Conservation (phyloP, 2,888 invertebrate genomes). For the Agrilus mali region DNA sequence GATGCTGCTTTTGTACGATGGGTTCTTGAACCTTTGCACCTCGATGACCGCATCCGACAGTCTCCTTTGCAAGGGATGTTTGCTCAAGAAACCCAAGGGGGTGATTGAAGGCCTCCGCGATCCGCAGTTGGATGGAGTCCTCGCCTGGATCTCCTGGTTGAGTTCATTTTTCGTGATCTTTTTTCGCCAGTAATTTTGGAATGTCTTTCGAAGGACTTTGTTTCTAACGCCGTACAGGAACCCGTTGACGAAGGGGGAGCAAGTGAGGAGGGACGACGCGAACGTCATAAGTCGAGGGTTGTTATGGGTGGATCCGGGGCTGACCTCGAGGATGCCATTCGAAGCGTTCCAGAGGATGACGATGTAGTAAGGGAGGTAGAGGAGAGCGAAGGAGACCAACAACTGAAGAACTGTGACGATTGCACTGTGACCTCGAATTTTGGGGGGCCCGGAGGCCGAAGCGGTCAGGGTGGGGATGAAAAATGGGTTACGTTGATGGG, state of each 20-base stretch:
- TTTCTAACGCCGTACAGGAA: conserved; percentile 67
- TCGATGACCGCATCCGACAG: conserved; percentile 44
- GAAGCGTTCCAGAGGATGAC: conserved; percentile 54
- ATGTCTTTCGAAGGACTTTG: conserved; percentile 55
- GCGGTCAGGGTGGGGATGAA: conserved; percentile 55
- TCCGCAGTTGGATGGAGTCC: conserved; percentile 67
- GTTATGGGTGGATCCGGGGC: conserved; percentile 15
- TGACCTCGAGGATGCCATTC: conserved; percentile 22
- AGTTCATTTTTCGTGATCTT: conserved; percentile 67
- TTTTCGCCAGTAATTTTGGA: conserved; percentile 67
- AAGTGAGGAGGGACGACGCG: conserved; percentile 52
- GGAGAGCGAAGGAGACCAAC: conserved; percentile 54
- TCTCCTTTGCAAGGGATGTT: conserved; percentile 40
- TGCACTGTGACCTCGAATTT: conserved; percentile 43
- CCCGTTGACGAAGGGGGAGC: conserved; percentile 63
- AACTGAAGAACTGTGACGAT: conserved; percentile 59
- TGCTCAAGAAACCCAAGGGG: conserved; percentile 38
- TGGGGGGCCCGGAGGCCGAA: conserved; percentile 36
- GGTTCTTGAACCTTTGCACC: conserved; percentile 27
- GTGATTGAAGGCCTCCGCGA: conserved; percentile 61
- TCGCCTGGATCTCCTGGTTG: conserved; percentile 67
- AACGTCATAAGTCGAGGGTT: conserved; percentile 42
- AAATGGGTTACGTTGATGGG: conserved; percentile 70
- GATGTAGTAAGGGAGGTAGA: conserved; percentile 65
- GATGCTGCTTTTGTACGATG: conserved; percentile 28